Evolutionary conservation across 2,113 vertebrate species (phyloP).

Genomic region (Carettochelys insculpta): DNA sequence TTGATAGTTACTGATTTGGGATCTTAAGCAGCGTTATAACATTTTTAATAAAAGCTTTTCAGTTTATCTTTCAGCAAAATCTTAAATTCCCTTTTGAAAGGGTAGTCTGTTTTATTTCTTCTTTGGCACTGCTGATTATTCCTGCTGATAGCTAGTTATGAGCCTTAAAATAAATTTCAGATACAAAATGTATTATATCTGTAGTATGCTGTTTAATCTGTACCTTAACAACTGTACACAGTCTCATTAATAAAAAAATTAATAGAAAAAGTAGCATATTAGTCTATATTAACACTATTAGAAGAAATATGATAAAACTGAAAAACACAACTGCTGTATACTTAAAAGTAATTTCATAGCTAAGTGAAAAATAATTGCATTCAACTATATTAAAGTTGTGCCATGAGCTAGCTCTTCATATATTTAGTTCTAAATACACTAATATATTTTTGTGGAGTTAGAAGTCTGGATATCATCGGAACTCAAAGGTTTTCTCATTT

Average conservation of each 20-base stretch:
- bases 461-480: background rate
- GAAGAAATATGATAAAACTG: slow-evolving; percentile 32
- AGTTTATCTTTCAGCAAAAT: background rate
- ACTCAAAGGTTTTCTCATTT: slow-evolving; percentile 38
- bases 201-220: background rate
- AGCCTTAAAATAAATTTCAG: background rate
- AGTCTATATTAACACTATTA: slow-evolving; percentile 14
- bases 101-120: background rate
- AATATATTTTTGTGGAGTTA: background rate
- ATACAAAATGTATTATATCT: background rate
- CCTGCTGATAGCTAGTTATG: background rate
- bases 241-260: slow-evolving; percentile 17
- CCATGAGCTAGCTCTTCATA: slow-evolving; percentile 29
- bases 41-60: background rate
- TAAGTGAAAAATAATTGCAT: slow-evolving; percentile 44
- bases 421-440: background rate
- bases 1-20: background rate
- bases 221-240: background rate
- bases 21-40: background rate
- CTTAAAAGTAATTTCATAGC: slow-evolving; percentile 52
- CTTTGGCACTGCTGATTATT: background rate
- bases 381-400: slow-evolving; percentile 32
- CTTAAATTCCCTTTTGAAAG: background rate
- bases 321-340: slow-evolving; percentile 27
- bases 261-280: slow-evolving; percentile 1